Evolutionary conservation across 2,888 invertebrate genomes (phyloP), one percentile per base, ranked within the genome.

Genomic region (Troides aeacus): DNA sequence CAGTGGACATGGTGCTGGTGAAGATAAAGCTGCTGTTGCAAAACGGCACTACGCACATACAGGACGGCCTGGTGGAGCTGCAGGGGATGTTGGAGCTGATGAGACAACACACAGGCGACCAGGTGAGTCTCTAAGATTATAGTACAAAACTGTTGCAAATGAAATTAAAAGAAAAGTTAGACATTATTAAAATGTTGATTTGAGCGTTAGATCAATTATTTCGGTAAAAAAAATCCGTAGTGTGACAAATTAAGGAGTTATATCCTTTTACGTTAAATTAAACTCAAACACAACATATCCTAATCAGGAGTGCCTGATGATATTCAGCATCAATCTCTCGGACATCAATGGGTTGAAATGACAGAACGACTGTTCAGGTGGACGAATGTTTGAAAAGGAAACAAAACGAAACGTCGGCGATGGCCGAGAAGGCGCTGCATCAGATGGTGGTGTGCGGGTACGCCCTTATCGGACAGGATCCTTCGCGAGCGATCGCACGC

Each of bases 401-500:
- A 46, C 85, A 88, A 69, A 90, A 89, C 62, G 81, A 81, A 56
- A 90, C 90, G 0, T 73, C 86, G 53, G 76, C 79, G 0, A 70
- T 92, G n/a, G 90, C 91, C 0, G 91, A 92, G 77, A 90, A 86
- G 72, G 88, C 91, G 3, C 77, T 92, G 0, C 92, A 92, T 66
- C 90, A 92, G 76, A 91, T 92, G 91, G 92, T 91, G 59, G 85
- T 92, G 1, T 92, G 92, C 69, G 92, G 92, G 0, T 92, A 92
- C 68, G 90, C 92, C 0, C 77, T 92, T 70, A 92, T 92, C 4
- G 92, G 92, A 0, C 92, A 92, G 61, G 90, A 92, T n/a, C 91
- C 92, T 0, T 81, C 85, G 10, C 82, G 84, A 24, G 91, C 92
- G 0, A 82, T 92, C 8, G 77, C 78, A 15, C 88, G 82, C 42